phyloP scores from a whole-genome alignment of 92 coral and sea anemone species.

The Actinernus sp. region DNA sequence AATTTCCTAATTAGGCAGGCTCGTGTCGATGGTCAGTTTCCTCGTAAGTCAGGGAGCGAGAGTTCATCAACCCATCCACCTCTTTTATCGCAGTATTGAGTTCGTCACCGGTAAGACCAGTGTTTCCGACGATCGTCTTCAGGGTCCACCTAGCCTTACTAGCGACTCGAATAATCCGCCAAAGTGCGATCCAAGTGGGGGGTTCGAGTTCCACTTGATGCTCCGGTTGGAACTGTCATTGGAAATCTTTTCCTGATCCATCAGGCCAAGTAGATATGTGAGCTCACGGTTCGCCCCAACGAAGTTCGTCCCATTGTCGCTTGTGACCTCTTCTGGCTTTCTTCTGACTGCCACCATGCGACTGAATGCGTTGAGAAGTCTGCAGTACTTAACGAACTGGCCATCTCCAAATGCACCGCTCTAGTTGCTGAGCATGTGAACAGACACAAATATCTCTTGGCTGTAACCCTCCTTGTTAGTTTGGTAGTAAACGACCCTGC shows the following conservation, averaged over 20 bases:
- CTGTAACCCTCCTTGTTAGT: too few species aligned
- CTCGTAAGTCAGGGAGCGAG: slow-evolving; percentile 16
- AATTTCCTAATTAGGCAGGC: too few species aligned
- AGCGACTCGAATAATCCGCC: slow-evolving; percentile 27
- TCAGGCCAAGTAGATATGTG: slow-evolving; percentile 7
- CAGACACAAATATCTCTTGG: too few species aligned
- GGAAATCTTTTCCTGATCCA: slow-evolving; percentile 7
- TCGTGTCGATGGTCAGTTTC: too few species aligned
- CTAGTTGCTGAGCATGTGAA: too few species aligned
- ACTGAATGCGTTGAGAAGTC: too few species aligned
- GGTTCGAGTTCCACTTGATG: slow-evolving; percentile 11
- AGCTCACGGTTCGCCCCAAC: slow-evolving; percentile 16
- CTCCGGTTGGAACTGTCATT: slow-evolving; percentile 12
- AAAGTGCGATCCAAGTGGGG: slow-evolving; percentile 27
- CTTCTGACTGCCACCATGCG: too few species aligned
- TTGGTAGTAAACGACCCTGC: too few species aligned
- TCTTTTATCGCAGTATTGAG: slow-evolving; percentile 11
- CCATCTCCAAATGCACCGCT: too few species aligned
- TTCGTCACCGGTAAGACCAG: slow-evolving; percentile 17
- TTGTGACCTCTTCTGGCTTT: too few species aligned
- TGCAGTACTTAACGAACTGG: too few species aligned
- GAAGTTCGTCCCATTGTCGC: too few species aligned
- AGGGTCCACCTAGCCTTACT: not conserved
- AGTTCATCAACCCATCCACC: slow-evolving; percentile 22
- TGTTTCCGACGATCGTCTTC: slow-evolving; percentile 16